phyloP scores from a whole-genome alignment of 2,113 vertebrate genomes.

The Galeopterus variegatus region DNA sequence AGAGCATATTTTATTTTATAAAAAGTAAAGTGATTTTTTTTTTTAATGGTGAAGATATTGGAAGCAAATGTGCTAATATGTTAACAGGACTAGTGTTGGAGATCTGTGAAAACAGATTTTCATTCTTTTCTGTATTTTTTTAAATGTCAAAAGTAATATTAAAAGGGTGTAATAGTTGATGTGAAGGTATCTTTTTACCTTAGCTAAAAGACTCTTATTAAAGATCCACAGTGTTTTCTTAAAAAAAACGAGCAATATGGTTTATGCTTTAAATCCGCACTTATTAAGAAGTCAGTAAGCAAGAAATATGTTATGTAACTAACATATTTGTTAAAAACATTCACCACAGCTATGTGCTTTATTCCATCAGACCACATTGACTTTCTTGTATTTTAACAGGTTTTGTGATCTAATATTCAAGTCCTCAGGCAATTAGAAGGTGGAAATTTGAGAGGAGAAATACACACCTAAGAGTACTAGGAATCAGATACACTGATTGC shows the following conservation, averaged over 20 bases:
- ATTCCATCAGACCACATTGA: not conserved
- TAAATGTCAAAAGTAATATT: not conserved
- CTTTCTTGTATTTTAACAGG: not conserved
- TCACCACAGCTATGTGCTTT: not conserved
- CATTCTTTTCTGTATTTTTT: not conserved
- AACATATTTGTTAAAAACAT: not conserved
- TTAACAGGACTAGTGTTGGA: not conserved
- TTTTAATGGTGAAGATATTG: not conserved
- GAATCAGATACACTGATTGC: not conserved
- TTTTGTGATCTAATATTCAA: not conserved
- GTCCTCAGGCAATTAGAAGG: not conserved
- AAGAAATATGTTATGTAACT: not conserved
- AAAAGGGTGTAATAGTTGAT: not conserved
- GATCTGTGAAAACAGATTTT: not conserved
- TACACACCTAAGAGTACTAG: not conserved
- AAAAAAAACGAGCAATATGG: not conserved
- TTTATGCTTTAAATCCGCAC: not conserved
- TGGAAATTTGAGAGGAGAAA: not conserved
- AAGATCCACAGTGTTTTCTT: not conserved
- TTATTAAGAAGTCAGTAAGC: not conserved
- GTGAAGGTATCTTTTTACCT: not conserved
- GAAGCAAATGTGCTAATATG: not conserved
- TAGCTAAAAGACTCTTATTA: conserved; percentile 1
- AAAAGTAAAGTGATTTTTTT: not conserved
- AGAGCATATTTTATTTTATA: not conserved